Conservation (phyloP, 2,113 vertebrate species). For the Otolemur garnettii region DNA sequence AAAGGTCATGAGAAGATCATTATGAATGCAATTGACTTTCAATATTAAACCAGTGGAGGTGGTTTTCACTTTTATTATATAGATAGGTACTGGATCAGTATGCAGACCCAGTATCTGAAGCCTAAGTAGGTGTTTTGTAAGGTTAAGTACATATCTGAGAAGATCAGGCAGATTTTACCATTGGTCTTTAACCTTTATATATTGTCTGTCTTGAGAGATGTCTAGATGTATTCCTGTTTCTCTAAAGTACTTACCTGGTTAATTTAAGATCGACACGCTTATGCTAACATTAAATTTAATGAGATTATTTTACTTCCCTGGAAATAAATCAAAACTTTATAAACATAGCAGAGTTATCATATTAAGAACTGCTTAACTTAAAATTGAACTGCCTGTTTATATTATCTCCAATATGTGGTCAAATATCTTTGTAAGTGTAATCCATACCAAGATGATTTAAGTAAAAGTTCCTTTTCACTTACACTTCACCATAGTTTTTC, state of each 20-base stretch:
- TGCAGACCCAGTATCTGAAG: neutral
- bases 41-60: neutral
- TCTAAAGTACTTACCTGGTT: neutral
- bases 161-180: neutral
- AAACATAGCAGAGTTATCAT: slow-evolving; percentile 44
- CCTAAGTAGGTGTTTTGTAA: neutral
- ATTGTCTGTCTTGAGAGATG: slow-evolving; percentile 14
- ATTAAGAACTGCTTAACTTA: slow-evolving; percentile 55
- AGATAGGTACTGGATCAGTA: neutral
- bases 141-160: slow-evolving; percentile 23
- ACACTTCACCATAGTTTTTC: neutral
- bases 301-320: neutral
- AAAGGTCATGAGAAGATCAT: slow-evolving; percentile 39
- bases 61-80: slow-evolving; percentile 41
- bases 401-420: neutral
- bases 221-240: slow-evolving; percentile 23
- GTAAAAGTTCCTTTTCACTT: slow-evolving; percentile 24
- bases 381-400: slow-evolving; percentile 7
- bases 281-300: slow-evolving; percentile 41
- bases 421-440: slow-evolving; percentile 40
- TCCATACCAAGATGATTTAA: neutral
- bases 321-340: slow-evolving; percentile 39
- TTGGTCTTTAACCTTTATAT: neutral
- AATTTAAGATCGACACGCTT: slow-evolving; percentile 49
- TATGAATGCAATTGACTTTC: slow-evolving; percentile 40